Conservation (phyloP, 2,797 vertebrate species). For the Enteromius anoplus region DNA sequence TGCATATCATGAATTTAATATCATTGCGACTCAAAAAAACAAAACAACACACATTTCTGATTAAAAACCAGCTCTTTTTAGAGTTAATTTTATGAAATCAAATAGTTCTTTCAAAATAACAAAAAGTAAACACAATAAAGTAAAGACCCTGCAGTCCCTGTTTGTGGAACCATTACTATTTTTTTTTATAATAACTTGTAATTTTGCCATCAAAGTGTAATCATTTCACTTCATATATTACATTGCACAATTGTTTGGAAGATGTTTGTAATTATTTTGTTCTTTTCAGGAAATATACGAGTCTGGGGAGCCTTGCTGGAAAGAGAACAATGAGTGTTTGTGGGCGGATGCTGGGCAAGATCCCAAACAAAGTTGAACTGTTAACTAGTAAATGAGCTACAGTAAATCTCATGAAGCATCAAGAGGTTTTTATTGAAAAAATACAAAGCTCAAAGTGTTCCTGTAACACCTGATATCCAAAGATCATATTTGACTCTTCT, state of each 20-base stretch:
- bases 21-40: too few relatives aligned
- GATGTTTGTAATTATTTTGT: slow-evolving; percentile 34
- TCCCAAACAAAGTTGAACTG: slow-evolving; percentile 37
- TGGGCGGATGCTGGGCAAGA: slow-evolving; percentile 54
- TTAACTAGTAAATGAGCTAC: slow-evolving; percentile 14
- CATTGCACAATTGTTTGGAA: slow-evolving; percentile 26
- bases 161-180: background rate
- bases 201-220: background rate
- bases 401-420: slow-evolving; percentile 13
- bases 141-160: background rate
- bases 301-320: slow-evolving; percentile 59
- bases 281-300: slow-evolving; percentile 61
- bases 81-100: background rate
- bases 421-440: slow-evolving; percentile 42
- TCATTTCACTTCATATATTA: background rate
- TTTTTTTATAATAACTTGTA: background rate
- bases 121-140: background rate
- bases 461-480: slow-evolving; percentile 13
- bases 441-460: slow-evolving; percentile 20
- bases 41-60: too few relatives aligned
- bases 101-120: background rate
- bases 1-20: too few relatives aligned
- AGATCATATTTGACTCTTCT: background rate
- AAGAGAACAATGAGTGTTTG: slow-evolving; percentile 64
- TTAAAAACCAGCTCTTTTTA: too few relatives aligned